Evolutionary conservation across 2,113 vertebrate genomes (phyloP).

Genomic region (Accipiter virgatus): DNA sequence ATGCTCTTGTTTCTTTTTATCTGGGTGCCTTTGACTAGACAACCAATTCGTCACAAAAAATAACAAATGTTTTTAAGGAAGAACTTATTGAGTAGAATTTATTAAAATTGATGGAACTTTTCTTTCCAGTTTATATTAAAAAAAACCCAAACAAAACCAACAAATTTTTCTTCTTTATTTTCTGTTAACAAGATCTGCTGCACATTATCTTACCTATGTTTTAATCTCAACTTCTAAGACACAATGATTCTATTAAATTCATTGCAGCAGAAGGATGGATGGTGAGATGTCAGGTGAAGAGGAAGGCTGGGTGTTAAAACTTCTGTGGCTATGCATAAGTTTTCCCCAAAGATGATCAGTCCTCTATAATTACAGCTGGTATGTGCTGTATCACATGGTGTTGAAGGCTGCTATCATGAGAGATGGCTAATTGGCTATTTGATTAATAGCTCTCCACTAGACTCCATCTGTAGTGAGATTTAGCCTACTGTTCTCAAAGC

Average conservation of each 20-base stretch:
- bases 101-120: neutral
- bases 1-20: neutral
- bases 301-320: neutral
- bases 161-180: neutral
- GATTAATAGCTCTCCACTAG: conserved; percentile 39
- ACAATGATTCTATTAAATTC: neutral
- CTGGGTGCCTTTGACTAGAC: neutral
- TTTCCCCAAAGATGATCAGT: neutral
- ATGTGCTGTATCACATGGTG: neutral
- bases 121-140: neutral
- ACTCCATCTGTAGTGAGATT: conserved; percentile 36
- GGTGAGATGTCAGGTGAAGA: neutral
- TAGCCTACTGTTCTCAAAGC: conserved; percentile 31
- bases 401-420: neutral
- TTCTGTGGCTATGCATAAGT: neutral
- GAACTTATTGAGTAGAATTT: neutral
- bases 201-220: neutral
- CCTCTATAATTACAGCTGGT: neutral
- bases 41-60: neutral
- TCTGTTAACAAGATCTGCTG: neutral
- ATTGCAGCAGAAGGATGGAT: neutral
- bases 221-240: neutral
- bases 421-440: conserved; percentile 33
- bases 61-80: neutral
- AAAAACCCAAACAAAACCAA: neutral